Base-by-base conservation (phyloP, 2,113 vertebrate species). In the Microcebus ravelobensis region DNA sequence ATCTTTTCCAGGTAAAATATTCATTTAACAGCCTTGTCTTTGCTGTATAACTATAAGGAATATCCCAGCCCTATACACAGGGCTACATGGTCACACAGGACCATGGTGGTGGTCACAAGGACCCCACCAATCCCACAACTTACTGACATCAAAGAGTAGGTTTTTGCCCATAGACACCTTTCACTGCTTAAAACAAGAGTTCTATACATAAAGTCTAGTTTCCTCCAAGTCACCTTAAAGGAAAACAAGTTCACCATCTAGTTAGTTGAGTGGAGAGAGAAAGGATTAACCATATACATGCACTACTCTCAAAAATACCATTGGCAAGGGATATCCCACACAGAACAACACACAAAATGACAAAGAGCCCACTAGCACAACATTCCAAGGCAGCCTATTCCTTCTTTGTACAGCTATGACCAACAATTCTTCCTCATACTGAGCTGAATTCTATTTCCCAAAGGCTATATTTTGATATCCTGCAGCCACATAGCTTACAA, bases 121-220 rank as follows among this genome's bases (percentile, higher is more conserved):
- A 65, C 50, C 5, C 11, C 31, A n/a, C 4, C 23, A 55, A 17
- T 3, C 61, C 39, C 18, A 48, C 48, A 79, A 71, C 70, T 57
- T 83, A 59, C 57, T 89, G 27, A 71, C 29, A 50, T 15, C 13
- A 71, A 45, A 42, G 39, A 50, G 34, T 45, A 14, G 7, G 20
- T 34, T 29, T 55, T 84, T 59, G 23, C 57, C 74, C n/a, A 86
- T 0, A 79, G 39, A 67, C 21, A 84, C 4, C 63, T 73, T 85
- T 90, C 39, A 92, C 21, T 65, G n/a, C 77, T 76, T 73, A 83
- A 93, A 93, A 59, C 14, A 77, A 93, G 45, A 87, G n/a, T 39
- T 71, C 80, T 92, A 25, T 23, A 55, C 42, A 11, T 68, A 82
- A 96, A 77, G 67, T 55, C 50, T 97, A 63, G 55, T 85, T 70